Evolutionary conservation across 2,113 vertebrate genomes (phyloP), one percentile per base, ranked within the genome.

Genomic region (Tringa solitaria): DNA sequence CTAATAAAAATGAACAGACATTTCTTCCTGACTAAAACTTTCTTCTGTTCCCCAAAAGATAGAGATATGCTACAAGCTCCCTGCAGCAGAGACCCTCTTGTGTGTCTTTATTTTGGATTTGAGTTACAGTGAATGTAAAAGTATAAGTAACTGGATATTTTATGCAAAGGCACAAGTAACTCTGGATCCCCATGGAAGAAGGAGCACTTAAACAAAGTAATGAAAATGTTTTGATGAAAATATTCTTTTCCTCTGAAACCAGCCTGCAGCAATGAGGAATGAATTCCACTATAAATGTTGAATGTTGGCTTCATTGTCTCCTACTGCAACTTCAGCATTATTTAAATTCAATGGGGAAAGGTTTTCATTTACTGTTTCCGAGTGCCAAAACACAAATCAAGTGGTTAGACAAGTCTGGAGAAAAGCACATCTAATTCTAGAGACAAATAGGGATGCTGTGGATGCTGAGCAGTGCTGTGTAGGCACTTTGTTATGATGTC

Each of bases 321-420:
- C 54, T 87, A 4, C 14, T 84, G 83, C 59, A 72, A 46, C n/a
- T 73, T 81, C 74, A 81, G 60, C 45, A 9, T 35, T 85, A 84
- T 64, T 69, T 33, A 68, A 84, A 84, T 64, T 69, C 21, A 15
- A 18, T 56, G 59, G 39, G 50, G 53, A 65, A 80, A 64, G 69
- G 50, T 60, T 84, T 87, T 67, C 33, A 54, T 77, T 84, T 89
- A 33, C 41, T 50, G 39, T 69, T 81, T 84, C 32, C 37, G 60
- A 89, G 78, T 74, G 69, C 73, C 59, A 84, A 59, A 75, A 43
- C 78, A 81, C 85, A 95, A 92, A 90, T 93, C 64, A 84, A 89
- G 35, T 32, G 37, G 57, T 73, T 72, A 45, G 57, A 80, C 84
- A 63, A 79, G 64, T 46, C 64, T 95, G 57, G 59, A 73, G 72